Evolutionary conservation across 1,140 invertebrate species (phyloP).

Genomic region (Apis mellifera): DNA sequence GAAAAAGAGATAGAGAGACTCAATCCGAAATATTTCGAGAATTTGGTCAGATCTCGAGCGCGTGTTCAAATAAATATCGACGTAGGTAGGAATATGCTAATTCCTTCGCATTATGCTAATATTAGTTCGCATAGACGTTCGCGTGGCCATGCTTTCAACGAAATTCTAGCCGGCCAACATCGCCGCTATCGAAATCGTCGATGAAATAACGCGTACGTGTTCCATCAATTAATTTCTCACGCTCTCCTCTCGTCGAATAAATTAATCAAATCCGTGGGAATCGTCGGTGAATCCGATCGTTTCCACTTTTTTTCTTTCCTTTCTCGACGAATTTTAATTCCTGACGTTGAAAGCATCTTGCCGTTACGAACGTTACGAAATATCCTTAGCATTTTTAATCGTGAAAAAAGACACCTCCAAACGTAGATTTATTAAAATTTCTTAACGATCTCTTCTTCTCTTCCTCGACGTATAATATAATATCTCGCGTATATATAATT

Average conservation of each 20-base stretch:
- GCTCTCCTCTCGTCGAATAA: background rate
- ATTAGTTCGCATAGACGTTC: slow-evolving; percentile 6
- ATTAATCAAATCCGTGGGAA: slow-evolving; percentile 3
- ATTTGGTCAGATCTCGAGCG: slow-evolving; percentile 4
- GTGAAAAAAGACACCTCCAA: too few species aligned
- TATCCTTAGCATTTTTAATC: too few species aligned
- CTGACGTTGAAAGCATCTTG: background rate
- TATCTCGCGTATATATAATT: too few species aligned
- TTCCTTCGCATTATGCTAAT: slow-evolving; percentile 23
- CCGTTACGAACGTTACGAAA: too few species aligned
- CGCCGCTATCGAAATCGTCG: background rate
- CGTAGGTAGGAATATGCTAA: slow-evolving; percentile 24
- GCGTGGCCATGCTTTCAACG: slow-evolving; percentile 5
- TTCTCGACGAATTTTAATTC: background rate
- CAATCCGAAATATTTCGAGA: background rate
- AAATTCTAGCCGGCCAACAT: background rate
- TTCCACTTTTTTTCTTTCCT: background rate
- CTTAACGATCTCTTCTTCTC: too few species aligned
- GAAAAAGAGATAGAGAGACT: background rate
- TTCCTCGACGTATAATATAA: too few species aligned
- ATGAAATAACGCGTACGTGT: slow-evolving; percentile 1
- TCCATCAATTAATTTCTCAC: slow-evolving; percentile 19
- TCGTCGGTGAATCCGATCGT: background rate
- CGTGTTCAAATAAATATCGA: slow-evolving; percentile 19
- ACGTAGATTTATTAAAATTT: too few species aligned